Evolutionary conservation across 2,888 invertebrate species (phyloP).

Genomic region (Melanophora roralis): DNA sequence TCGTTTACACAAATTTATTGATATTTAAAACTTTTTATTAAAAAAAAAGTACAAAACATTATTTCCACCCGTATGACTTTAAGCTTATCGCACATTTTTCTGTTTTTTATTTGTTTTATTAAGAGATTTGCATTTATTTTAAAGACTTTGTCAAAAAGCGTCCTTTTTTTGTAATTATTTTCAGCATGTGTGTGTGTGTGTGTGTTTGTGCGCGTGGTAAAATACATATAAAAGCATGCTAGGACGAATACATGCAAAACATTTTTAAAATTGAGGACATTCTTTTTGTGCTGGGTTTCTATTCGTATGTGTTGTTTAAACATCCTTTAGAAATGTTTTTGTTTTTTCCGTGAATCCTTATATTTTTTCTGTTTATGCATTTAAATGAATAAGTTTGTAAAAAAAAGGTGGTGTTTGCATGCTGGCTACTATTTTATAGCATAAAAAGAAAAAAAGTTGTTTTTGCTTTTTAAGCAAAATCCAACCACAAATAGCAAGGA

Average conservation of each 20-base stretch:
- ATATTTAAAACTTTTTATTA: conserved; percentile 22
- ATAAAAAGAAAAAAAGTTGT: conserved; percentile 6
- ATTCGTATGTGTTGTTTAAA: conserved; percentile 22
- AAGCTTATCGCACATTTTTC: not conserved
- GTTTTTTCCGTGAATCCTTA: conserved; percentile 30
- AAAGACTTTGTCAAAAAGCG: conserved; percentile 53
- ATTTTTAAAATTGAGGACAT: conserved; percentile 56
- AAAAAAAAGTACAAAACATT: not conserved
- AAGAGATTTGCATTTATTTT: conserved; percentile 25
- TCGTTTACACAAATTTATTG: conserved; percentile 6
- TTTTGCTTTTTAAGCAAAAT: conserved; percentile 17
- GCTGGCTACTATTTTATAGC: not conserved
- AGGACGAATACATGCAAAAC: conserved; percentile 52
- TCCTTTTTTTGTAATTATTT: conserved; percentile 41
- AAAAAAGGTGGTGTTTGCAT: too few species aligned
- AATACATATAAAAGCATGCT: conserved; percentile 11
- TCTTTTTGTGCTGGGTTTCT: not conserved
- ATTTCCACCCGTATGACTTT: conserved; percentile 4
- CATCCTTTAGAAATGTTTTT: conserved; percentile 38
- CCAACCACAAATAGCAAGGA: conserved; percentile 6
- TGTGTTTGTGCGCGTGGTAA: too few species aligned
- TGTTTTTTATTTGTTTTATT: not conserved
- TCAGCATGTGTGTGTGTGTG: conserved; percentile 18
- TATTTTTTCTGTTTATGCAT: conserved; percentile 11
- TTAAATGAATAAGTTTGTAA: not conserved